Evolutionary conservation across 2,888 invertebrate species (phyloP), one percentile per base, ranked within the genome.

Genomic region (Crioceris asparagi): DNA sequence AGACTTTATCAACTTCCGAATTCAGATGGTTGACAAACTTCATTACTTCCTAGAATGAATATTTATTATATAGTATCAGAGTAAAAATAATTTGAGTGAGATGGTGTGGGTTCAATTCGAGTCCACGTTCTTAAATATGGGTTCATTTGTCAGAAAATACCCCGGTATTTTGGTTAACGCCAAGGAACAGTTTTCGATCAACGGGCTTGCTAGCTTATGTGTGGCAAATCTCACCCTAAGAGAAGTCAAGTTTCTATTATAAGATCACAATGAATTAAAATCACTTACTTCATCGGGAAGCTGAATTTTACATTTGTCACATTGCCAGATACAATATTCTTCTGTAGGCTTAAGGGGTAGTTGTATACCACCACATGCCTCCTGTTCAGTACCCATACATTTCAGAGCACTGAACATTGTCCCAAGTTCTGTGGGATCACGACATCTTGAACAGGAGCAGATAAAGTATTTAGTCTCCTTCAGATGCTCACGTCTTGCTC

Each of bases 361-460:
- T 52, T 84, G 79, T 2, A 71, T 66, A 6, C 83, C 83, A 40
- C 72, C 74, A 48, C 83, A 83, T 2, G 69, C 62, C 10, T 60
- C 67, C n/a, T 60, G 67, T 4, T 70, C 74, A 48, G 74, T 61
- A 3, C 74, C 74, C 19, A 77, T 21, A 52, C 82, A 82, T 52
- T 71, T 73, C 54, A 82, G 65, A 1, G 77, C 75, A 45, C 79
- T 49, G 21, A 85, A 64, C 41, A 50, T 57, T 4, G 58, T 59
- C 2, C 72, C 74, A 30, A 80, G 59, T 57, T 84, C 84, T 0
- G 79, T 77, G 3, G 79, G 75, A 62, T 83, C 83, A 17, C 56
- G 60, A 51, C 84, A 84, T 41, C 83, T 67, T 1, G 64, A 60
- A 48, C 84, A 84, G 26, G 62, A 62, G 51, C 84, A 84, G 33